These are phyloP conservation scores for Drosophila willistoni DNA, from an alignment of 1,140 invertebrate species.

Conservation along the genomic window DNA sequence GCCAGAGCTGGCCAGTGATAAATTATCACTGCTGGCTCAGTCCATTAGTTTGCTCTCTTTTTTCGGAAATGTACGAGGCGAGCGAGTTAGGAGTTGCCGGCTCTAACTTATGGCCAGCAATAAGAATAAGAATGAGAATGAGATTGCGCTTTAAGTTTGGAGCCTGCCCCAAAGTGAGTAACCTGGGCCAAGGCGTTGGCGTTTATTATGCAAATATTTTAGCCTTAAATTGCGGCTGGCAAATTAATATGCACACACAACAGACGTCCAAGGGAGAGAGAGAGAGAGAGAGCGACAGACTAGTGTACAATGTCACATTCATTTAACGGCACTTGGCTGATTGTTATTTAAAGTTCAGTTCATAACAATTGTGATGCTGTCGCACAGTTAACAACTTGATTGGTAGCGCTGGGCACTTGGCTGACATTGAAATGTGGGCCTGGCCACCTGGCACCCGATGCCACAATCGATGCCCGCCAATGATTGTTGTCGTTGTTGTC, in stretches of 20 bases:
- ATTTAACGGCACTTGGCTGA: slow-evolving; percentile 80
- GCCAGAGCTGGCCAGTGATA: slow-evolving; percentile 74
- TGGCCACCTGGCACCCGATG: slow-evolving; percentile 33
- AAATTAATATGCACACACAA: slow-evolving; percentile 69
- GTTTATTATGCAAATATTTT: slow-evolving; percentile 81
- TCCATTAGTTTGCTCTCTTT: slow-evolving; percentile 59
- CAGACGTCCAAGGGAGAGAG: not conserved
- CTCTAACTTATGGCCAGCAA: slow-evolving; percentile 66
- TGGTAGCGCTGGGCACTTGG: slow-evolving; percentile 75
- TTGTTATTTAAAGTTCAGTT: slow-evolving; percentile 80
- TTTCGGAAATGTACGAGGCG: slow-evolving; percentile 77
- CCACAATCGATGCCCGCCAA: slow-evolving; percentile 75
- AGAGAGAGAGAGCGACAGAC: not conserved
- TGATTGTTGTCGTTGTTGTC: slow-evolving; percentile 61
- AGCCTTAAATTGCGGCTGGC: slow-evolving; percentile 67
- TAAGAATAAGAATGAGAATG: slow-evolving; percentile 51
- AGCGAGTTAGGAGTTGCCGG: slow-evolving; percentile 55
- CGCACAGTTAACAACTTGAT: slow-evolving; percentile 79
- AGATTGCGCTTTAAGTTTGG: slow-evolving; percentile 64
- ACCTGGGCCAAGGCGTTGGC: slow-evolving; percentile 67
- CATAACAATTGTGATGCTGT: slow-evolving; percentile 67
- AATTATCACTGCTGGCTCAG: slow-evolving; percentile 76
- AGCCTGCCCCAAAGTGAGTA: slow-evolving; percentile 29
- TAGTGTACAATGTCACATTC: slow-evolving; percentile 72
- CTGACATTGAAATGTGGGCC: slow-evolving; percentile 80